Evolutionary conservation across 2,888 invertebrate genomes (phyloP).

Genomic region (Thymelicus sylvestris): DNA sequence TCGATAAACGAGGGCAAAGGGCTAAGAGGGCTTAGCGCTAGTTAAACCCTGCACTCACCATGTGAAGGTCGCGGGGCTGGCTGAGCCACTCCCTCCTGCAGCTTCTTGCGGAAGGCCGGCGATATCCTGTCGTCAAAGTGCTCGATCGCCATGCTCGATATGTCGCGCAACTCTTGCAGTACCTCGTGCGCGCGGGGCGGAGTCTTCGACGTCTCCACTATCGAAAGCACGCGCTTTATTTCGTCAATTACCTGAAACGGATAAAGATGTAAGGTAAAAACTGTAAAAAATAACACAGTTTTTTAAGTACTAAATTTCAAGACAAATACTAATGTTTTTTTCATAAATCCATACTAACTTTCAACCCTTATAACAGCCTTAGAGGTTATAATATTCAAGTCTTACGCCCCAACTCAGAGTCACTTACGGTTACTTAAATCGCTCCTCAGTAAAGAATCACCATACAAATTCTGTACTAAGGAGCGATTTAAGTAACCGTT

Average conservation of each 20-base stretch:
- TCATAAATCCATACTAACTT: no score
- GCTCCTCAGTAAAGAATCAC: no score
- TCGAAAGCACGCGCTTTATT: conserved; percentile 88
- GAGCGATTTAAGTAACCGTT: no score
- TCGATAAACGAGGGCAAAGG: no score
- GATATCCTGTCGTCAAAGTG: conserved; percentile 96
- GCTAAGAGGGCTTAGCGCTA: no score
- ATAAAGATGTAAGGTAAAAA: background rate
- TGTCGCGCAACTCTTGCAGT: conserved; percentile 94
- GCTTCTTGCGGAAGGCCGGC: conserved; percentile 64
- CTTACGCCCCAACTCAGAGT: no score
- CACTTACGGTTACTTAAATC: no score
- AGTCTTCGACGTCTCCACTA: conserved; percentile 87
- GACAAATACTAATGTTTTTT: no score
- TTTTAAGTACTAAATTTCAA: no score
- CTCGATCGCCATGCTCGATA: conserved; percentile 98
- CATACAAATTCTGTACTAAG: no score
- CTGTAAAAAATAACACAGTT: background rate
- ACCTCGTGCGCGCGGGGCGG: conserved; percentile 92
- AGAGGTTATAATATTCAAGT: no score
- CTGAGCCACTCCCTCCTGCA: conserved; percentile 61
- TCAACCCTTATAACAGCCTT: no score
- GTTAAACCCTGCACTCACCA: conserved; percentile 44
- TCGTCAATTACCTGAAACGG: conserved; percentile 92
- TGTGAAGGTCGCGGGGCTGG: conserved; percentile 54